phyloP scores from a whole-genome alignment of 92 coral and sea anemone genomes.

The Paramuricea clavata region DNA sequence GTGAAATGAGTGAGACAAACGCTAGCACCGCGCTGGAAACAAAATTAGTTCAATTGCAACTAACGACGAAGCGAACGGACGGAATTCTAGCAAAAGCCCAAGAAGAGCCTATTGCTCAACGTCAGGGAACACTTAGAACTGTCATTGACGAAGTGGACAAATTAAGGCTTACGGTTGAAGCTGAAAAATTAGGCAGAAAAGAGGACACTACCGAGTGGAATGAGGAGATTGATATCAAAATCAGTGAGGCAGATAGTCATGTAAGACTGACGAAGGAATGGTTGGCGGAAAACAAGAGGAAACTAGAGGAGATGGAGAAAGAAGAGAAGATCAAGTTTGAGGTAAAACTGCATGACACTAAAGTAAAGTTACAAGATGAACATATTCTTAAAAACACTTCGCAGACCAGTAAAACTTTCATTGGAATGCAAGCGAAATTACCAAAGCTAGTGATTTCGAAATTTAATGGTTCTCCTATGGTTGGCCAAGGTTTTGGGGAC shows the following conservation, averaged over 20 bases:
- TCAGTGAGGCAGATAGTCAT: constrained; percentile 29
- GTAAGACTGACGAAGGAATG: constrained; percentile 7
- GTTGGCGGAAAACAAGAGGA: constrained; percentile 6
- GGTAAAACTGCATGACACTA: constrained; percentile 24
- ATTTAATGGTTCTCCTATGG: constrained; percentile 46
- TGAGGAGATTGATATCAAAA: neutral
- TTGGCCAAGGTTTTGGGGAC: constrained; percentile 58
- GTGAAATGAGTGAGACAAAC: neutral
- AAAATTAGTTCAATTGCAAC: constrained; percentile 51
- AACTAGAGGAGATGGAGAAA: neutral
- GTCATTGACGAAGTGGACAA: constrained; percentile 29
- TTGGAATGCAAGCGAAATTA: constrained; percentile 41
- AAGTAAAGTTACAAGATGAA: constrained; percentile 12
- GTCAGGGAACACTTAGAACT: constrained; percentile 19
- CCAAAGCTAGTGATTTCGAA: constrained; percentile 52
- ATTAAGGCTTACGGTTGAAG: constrained; percentile 48
- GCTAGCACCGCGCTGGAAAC: constrained; percentile 27
- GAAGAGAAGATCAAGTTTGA: constrained; percentile 31
- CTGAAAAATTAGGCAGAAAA: constrained; percentile 44
- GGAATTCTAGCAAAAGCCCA: constrained; percentile 48
- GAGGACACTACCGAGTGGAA: constrained; percentile 46
- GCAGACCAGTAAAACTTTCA: neutral
- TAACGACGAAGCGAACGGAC: constrained; percentile 51
- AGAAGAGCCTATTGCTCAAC: constrained; percentile 45
- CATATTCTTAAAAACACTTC: neutral